Conservation (phyloP, 2,113 vertebrate species). For the Abramis brama region DNA sequence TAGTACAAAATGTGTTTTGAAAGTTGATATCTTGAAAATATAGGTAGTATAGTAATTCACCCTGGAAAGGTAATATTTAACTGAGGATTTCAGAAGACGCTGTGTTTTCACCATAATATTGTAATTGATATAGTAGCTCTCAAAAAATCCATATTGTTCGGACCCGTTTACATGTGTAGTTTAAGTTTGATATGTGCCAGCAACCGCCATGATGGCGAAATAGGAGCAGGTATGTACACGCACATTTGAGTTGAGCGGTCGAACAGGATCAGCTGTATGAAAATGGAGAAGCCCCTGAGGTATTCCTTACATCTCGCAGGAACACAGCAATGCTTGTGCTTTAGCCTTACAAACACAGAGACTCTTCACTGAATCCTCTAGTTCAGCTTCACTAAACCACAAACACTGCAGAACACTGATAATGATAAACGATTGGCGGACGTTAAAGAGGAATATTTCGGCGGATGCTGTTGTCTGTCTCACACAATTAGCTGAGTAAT, state of each 20-base stretch:
- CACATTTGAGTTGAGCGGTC: slow-evolving; percentile 58
- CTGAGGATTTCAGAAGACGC: neutral
- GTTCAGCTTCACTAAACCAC: slow-evolving; percentile 10
- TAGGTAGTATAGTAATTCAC: neutral
- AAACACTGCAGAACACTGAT: neutral
- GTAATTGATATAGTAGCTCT: neutral
- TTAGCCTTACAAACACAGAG: neutral
- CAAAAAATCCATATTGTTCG: neutral
- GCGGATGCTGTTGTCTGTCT: slow-evolving; percentile 19
- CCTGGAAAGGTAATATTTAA: neutral
- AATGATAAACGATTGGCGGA: neutral
- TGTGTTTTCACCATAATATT: neutral
- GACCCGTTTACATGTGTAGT: slow-evolving; percentile 3
- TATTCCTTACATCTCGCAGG: slow-evolving; percentile 33
- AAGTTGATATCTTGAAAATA: neutral
- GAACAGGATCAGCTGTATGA: slow-evolving; percentile 51
- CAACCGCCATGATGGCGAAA: slow-evolving; percentile 42
- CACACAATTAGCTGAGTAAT: slow-evolving; percentile 30
- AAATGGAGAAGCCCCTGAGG: slow-evolving; percentile 36
- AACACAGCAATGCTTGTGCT: slow-evolving; percentile 30
- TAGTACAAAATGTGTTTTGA: neutral
- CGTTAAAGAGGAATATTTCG: neutral
- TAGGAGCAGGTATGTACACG: slow-evolving; percentile 51
- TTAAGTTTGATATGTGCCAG: slow-evolving; percentile 11
- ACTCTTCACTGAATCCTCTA: slow-evolving; percentile 8